Evolutionary conservation across 2,888 invertebrate species (phyloP).

Genomic region (Aporophyla lueneburgensis): DNA sequence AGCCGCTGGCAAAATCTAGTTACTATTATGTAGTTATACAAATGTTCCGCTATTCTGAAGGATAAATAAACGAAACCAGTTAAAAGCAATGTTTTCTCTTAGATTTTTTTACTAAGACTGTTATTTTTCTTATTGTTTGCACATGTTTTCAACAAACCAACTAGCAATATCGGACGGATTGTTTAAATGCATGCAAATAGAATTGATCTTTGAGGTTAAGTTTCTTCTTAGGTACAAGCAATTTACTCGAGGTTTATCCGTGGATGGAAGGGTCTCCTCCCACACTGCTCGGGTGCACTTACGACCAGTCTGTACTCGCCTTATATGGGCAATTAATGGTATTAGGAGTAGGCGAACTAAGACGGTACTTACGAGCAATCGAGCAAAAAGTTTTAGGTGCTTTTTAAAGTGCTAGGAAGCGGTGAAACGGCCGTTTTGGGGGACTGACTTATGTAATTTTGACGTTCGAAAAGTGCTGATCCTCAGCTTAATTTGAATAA

Average conservation of each 20-base stretch:
- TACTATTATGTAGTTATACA: too few species aligned
- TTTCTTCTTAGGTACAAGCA: background rate
- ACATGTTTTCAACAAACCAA: background rate
- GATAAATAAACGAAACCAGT: background rate
- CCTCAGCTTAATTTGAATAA: too few species aligned
- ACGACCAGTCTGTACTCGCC: conserved; percentile 2
- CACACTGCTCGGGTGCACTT: conserved; percentile 13
- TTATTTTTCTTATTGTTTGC: background rate
- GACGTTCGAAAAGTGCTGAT: too few species aligned
- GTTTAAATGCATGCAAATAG: conserved; percentile 17
- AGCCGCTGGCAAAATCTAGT: too few species aligned
- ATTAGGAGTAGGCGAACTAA: background rate
- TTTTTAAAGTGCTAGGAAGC: background rate
- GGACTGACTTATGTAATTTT: too few species aligned
- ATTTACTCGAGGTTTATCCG: conserved; percentile 21
- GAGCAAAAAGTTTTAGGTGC: background rate
- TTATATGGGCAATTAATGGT: conserved; percentile 3
- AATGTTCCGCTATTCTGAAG: too few species aligned
- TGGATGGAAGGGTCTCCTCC: conserved; percentile 14
- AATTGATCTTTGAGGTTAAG: conserved; percentile 28
- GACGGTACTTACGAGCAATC: background rate
- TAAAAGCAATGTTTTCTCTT: background rate
- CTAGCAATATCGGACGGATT: background rate
- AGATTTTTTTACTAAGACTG: background rate
- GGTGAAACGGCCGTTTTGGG: too few species aligned